Base-by-base conservation (phyloP, 2,797 vertebrate genomes). In the Parambassis ranga region DNA sequence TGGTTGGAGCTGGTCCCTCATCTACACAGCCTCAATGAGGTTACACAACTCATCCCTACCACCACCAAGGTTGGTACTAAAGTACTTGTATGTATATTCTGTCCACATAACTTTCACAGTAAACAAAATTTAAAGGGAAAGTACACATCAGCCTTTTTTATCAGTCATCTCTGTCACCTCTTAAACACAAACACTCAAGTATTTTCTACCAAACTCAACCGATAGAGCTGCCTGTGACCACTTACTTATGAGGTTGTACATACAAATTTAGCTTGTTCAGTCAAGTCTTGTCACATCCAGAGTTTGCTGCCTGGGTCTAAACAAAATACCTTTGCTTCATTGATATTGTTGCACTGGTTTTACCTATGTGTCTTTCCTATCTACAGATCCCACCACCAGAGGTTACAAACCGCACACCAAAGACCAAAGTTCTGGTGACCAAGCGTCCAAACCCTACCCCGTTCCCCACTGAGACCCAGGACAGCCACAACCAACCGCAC, bases 1-100 rank as follows among this genome's bases (percentile, higher is more conserved):
- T 99, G 98, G 98, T 82, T 99, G 86, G 98, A 99, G 90, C 85
- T 98, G 87, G 98, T 99, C 79, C 98, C 98, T 87, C 98, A 98
- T 82, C 94, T 99, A 63, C 98, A 99, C 93, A 98, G 96, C 89
- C 94, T 99, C 71, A 98, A 98, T 42, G 98, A 99, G 83, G 95
- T 97, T 90, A 97, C 96, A 58, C 96, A 97, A 90, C 95, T 96
- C 87, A 94, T 96, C 89, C 96, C 96, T 75, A 99, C 97, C 68
- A 98, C 98, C 87, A 99, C 98, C 82, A 98, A 98, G 94, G 90
- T 90, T 37, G 10, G 87, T 74, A 31, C 23, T 37, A 51, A 41
- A n/a, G n/a, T n/a, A n/a, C n/a, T n/a, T n/a, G n/a, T n/a, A n/a
- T n/a, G n/a, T n/a, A n/a, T 10, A 5, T 43, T 43, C 32, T 20